phyloP scores from a whole-genome alignment of 1,140 invertebrate genomes.

The Cydia pomonella region DNA sequence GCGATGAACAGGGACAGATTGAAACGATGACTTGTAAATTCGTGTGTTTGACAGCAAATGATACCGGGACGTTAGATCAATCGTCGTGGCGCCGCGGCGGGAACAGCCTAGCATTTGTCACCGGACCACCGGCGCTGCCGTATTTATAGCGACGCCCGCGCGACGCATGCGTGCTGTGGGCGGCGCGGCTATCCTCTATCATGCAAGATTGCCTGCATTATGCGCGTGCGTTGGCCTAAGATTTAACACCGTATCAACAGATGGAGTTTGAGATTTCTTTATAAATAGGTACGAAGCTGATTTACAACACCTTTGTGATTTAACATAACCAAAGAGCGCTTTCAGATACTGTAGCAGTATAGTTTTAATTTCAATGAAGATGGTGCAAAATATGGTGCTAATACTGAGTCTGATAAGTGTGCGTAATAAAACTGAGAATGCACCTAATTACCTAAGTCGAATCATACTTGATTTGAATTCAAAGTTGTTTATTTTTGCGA shows the following conservation, averaged over 20 bases:
- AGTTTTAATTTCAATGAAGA: too few relatives aligned
- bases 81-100: constrained; percentile 64
- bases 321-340: neutral
- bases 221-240: constrained; percentile 17
- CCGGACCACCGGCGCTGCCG: constrained; percentile 74
- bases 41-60: constrained; percentile 34
- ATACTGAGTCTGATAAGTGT: too few relatives aligned
- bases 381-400: too few relatives aligned
- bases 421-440: too few relatives aligned
- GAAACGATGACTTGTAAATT: constrained; percentile 26
- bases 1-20: constrained; percentile 8
- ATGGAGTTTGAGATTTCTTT: neutral
- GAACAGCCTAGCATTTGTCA: constrained; percentile 73
- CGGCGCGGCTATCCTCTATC: constrained; percentile 43
- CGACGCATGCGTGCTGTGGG: constrained; percentile 52
- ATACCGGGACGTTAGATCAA: constrained; percentile 66
- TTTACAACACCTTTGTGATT: neutral
- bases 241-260: constrained; percentile 24
- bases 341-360: neutral
- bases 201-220: constrained; percentile 27
- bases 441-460: too few relatives aligned
- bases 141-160: constrained; percentile 74
- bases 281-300: neutral
- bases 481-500: too few relatives aligned
- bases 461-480: too few relatives aligned